phyloP scores from a whole-genome alignment of 2,113 vertebrate species.

The Catharus bicknelli region DNA sequence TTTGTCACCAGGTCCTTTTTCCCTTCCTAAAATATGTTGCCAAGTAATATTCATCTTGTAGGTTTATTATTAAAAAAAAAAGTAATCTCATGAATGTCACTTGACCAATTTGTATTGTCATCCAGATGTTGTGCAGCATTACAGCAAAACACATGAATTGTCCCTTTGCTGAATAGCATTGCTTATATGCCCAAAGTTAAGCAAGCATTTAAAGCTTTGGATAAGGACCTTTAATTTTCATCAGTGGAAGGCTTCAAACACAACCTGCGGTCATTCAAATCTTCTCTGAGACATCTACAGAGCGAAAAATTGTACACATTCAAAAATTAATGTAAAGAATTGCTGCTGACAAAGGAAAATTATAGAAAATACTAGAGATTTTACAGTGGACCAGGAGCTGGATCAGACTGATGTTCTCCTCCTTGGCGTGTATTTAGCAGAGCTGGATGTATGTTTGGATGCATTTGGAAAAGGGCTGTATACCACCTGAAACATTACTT shows the following conservation, averaged over 20 bases:
- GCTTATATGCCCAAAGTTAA: background rate
- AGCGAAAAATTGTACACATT: background rate
- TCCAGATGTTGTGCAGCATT: background rate
- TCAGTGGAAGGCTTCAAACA: background rate
- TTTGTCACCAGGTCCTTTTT: background rate
- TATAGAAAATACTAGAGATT: background rate
- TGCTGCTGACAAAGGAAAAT: conserved; percentile 12
- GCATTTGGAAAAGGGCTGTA: background rate
- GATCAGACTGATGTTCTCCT: background rate
- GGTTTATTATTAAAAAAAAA: background rate
- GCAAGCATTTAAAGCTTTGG: background rate
- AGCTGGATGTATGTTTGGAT: background rate
- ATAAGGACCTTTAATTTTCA: conserved; percentile 11
- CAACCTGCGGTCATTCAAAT: conserved; percentile 1
- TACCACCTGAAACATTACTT: background rate
- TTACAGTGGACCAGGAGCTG: background rate
- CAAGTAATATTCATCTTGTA: background rate
- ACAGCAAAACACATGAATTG: background rate
- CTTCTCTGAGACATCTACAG: background rate
- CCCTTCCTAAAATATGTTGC: background rate
- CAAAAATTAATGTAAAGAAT: background rate
- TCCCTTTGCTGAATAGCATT: background rate
- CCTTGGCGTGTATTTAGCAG: background rate
- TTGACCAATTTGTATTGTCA: background rate
- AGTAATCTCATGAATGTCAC: background rate